Conservation (phyloP, 2,797 vertebrate species). For the Thripadectes ignobilis region DNA sequence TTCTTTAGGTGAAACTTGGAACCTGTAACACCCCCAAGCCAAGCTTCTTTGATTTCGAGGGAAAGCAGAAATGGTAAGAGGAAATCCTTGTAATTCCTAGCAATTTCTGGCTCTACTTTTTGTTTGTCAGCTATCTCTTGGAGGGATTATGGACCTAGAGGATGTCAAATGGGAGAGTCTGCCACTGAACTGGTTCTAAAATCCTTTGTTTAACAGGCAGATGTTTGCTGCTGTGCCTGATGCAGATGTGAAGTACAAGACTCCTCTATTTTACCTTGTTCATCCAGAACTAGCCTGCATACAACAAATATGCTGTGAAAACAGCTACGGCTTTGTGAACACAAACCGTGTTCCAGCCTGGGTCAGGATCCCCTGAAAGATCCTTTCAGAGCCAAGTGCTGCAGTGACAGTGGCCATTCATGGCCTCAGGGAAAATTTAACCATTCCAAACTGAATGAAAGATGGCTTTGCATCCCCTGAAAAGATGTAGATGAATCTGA, state of each 20-base stretch:
- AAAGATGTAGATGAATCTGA: not conserved
- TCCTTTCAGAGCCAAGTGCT: not conserved
- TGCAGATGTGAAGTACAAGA: not conserved
- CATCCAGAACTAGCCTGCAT: not conserved
- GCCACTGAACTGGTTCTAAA: not conserved
- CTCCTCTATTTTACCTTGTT: not conserved
- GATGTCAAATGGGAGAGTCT: not conserved
- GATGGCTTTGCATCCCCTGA: not conserved
- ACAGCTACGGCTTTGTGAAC: not conserved
- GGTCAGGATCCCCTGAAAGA: not conserved
- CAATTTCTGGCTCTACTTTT: slow-evolving; percentile 17
- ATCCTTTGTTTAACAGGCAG: not conserved
- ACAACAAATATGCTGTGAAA: not conserved
- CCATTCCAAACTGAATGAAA: not conserved
- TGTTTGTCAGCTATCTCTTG: not conserved
- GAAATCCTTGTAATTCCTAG: slow-evolving; percentile 23
- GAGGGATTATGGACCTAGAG: not conserved
- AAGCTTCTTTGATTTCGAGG: slow-evolving; percentile 97
- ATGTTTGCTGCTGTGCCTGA: not conserved
- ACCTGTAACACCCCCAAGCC: slow-evolving; percentile 92
- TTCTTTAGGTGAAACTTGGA: slow-evolving; percentile 90
- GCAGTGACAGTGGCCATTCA: not conserved
- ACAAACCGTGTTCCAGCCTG: not conserved
- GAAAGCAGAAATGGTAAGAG: slow-evolving; percentile 96
- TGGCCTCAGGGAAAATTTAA: not conserved